Evolutionary conservation across 2,888 invertebrate genomes (phyloP), one percentile per base, ranked within the genome.

Genomic region (Cylindroiulus punctatus): DNA sequence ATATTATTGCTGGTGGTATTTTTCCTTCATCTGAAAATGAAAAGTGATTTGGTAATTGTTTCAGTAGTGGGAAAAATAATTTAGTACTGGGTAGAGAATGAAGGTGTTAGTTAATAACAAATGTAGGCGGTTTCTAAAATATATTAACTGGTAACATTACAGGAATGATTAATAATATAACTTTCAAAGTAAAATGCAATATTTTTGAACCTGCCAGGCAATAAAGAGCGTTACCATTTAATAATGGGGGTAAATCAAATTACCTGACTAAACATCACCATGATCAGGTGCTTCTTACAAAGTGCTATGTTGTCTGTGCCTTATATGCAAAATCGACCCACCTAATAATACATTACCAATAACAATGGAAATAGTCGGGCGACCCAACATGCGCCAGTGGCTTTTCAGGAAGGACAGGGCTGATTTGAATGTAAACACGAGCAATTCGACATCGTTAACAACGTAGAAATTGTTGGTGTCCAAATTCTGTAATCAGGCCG

Each of bases 381-480:
- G 94, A 90, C 99, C 99, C 91, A 98, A 94, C 93, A 97, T 96
- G 93, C 97, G 97, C 99, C 99, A 99, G 92, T 97, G 97, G 90
- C 96, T 96, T 93, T 98, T 98, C 93, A 98, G 94, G 94, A 98
- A 98, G 93, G 97, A 96, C 91, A 98, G 96, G 93, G 98, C 98
- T 90, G 96, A 96, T 93, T 97, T 97, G 93, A 98, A 96, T 91
- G 96, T 96, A 93, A 99, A 98, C 91, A 98, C 96, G 95, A 98
- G 95, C 92, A 99, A 94, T 92, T 98, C 97, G 92, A 96, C 96
- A 93, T 99, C 99, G 91, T 97, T 97, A 91, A 98, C 98, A 91
- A 98, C 96, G 95, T 99, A 99, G 94, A 98, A 98, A 92, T 97
- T 95, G 91, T 96, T 95, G 93, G 96, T 95, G 93, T 99, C 99